Percentiles rank a stretch among this genome's conserved stretches.
Evolutionary conservation across 2,797 vertebrate genomes (phyloP).

Genomic region (Pseudochirops cupreus): DNA sequence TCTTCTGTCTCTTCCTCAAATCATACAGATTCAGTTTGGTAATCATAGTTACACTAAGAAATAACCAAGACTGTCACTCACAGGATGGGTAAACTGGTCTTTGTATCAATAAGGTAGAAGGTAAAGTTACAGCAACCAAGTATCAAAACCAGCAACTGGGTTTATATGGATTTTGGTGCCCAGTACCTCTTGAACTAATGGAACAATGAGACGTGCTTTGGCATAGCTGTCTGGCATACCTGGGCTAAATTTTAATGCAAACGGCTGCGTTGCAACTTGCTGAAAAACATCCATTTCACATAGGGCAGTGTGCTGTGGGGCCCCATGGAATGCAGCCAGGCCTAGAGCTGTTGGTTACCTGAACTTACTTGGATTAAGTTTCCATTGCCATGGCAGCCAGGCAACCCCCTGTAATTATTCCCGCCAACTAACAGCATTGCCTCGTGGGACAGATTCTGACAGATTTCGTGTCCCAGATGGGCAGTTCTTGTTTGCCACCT

Average conservation of each 20-base stretch:
- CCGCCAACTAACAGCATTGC: conserved; percentile 44
- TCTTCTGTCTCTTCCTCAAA: neutral
- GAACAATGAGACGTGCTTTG: conserved; percentile 68
- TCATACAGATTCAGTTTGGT: neutral
- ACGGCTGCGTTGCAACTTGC: conserved; percentile 52
- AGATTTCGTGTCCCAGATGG: conserved; percentile 61
- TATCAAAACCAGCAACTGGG: conserved; percentile 42
- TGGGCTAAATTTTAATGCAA: conserved; percentile 61
- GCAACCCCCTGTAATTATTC: conserved; percentile 39
- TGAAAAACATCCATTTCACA: conserved; percentile 55
- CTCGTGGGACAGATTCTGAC: conserved; percentile 57
- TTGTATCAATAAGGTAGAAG: neutral
- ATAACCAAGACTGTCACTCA: neutral
- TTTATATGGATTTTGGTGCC: neutral
- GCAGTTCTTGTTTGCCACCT: conserved; percentile 56
- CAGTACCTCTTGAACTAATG: conserved; percentile 62
- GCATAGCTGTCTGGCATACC: conserved; percentile 68
- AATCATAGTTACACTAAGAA: neutral
- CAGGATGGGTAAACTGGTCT: neutral
- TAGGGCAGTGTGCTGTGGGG: neutral
- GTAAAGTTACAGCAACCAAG: neutral
- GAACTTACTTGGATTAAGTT: conserved; percentile 68
- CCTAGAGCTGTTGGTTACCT: conserved; percentile 55
- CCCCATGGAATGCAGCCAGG: conserved; percentile 62
- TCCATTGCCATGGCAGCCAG: conserved; percentile 51